Evolutionary conservation across 2,888 invertebrate species (phyloP).

Genomic region (Creontiades dilutus): DNA sequence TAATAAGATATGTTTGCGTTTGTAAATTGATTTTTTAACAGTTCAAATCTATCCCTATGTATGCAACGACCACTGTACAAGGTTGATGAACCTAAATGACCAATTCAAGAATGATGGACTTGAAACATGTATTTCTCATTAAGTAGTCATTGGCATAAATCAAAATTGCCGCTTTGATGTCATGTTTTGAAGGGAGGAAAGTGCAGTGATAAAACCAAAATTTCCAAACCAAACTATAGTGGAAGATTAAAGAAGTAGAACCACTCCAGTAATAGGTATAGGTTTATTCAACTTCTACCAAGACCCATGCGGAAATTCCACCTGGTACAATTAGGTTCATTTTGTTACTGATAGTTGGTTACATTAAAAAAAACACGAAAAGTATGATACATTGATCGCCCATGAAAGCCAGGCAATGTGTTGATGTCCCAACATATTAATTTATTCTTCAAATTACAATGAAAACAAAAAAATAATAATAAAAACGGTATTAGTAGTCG

Average conservation of each 20-base stretch:
- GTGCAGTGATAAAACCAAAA: not conserved
- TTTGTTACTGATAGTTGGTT: conserved; percentile 47
- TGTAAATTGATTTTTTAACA: no score
- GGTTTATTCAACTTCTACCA: not conserved
- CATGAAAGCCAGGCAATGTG: conserved; percentile 55
- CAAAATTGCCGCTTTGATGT: not conserved
- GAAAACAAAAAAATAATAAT: not conserved
- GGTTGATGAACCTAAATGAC: no score
- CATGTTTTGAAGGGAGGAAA: conserved; percentile 3
- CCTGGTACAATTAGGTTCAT: conserved; percentile 30
- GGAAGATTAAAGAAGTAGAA: not conserved
- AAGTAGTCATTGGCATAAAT: no score
- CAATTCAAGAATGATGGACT: no score
- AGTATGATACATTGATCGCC: conserved; percentile 57
- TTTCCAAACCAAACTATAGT: not conserved
- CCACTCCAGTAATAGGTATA: conserved; percentile 19
- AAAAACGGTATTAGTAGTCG: conserved; percentile 59
- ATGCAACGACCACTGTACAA: no score
- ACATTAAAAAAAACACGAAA: conserved; percentile 56
- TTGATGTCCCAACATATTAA: conserved; percentile 32
- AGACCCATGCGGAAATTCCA: conserved; percentile 46
- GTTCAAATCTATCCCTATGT: no score
- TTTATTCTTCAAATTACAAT: conserved; percentile 7
- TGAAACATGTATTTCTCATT: no score
- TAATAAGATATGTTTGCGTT: no score